Percentiles rank a stretch among this genome's conserved stretches.
Evolutionary conservation across 2,113 vertebrate species (phyloP).

Genomic region (Syngnathus typhle): DNA sequence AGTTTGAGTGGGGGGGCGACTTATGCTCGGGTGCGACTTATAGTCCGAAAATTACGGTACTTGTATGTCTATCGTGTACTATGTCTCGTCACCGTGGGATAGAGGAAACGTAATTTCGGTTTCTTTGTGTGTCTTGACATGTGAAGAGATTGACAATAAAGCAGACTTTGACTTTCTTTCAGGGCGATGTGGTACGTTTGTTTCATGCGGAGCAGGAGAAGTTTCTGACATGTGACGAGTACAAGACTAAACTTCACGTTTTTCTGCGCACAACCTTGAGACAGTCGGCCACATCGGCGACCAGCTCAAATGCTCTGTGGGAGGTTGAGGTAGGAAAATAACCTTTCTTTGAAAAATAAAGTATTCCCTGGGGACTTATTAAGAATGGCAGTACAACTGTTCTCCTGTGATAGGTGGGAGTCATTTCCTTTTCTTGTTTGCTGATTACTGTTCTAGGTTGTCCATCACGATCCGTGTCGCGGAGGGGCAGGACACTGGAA

Average conservation of each 20-base stretch:
- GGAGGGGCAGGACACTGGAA: constrained; percentile 97
- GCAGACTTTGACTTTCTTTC: too few relatives aligned
- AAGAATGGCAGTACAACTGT: neutral
- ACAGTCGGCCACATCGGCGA: constrained; percentile 91
- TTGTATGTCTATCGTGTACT: too few relatives aligned
- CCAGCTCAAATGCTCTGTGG: constrained; percentile 97
- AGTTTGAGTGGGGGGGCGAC: too few relatives aligned
- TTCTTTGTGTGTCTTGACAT: too few relatives aligned
- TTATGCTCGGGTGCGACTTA: too few relatives aligned
- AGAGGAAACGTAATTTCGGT: too few relatives aligned
- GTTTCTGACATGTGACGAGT: constrained; percentile 94
- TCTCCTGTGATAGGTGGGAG: neutral
- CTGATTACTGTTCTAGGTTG: constrained; percentile 74
- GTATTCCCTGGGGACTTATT: neutral
- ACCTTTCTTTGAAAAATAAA: neutral
- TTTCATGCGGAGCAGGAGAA: constrained; percentile 98
- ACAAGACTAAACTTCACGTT: constrained; percentile 85
- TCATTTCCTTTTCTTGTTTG: neutral
- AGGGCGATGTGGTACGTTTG: constrained; percentile 93
- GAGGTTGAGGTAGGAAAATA: constrained; percentile 84
- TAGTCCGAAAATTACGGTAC: too few relatives aligned
- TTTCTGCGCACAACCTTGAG: constrained; percentile 91
- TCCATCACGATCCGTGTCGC: constrained; percentile 90
- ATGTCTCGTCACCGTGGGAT: too few relatives aligned
- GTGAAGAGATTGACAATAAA: too few relatives aligned